A percentile compares a stretch with the other conserved stretches of the same genome.
phyloP scores from a whole-genome alignment of 92 coral and sea anemone species.

The Galaxea fascicularis region DNA sequence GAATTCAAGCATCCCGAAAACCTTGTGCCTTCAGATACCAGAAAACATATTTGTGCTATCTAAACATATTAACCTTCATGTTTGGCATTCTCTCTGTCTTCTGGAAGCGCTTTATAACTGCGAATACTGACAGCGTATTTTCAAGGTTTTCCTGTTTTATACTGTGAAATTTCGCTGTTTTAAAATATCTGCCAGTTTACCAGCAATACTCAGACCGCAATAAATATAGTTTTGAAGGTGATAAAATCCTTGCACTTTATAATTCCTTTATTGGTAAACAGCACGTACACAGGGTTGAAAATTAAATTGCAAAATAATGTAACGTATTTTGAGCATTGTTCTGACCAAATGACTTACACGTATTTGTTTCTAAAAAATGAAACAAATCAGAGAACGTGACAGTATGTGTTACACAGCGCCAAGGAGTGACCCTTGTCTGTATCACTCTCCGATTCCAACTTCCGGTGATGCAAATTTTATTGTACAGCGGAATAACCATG shows the following conservation, averaged over 20 bases:
- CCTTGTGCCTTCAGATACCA: background rate
- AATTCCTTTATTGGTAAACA: slow-evolving; percentile 16
- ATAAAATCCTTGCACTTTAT: slow-evolving; percentile 8
- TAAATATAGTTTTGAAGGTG: slow-evolving; percentile 5
- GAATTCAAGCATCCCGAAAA: background rate
- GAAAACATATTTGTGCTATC: slow-evolving; percentile 10
- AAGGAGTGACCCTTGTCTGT: background rate
- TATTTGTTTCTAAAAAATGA: slow-evolving; percentile 5
- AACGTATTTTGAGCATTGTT: background rate
- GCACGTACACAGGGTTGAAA: slow-evolving; percentile 24
- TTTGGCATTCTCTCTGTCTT: slow-evolving; percentile 14
- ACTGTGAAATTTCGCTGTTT: background rate
- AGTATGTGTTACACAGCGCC: background rate
- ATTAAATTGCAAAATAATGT: background rate
- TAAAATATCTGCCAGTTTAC: slow-evolving; percentile 18
- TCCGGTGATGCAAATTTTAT: slow-evolving; percentile 44
- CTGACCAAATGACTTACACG: background rate
- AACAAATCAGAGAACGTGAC: slow-evolving; percentile 35
- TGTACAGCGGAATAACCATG: slow-evolving; percentile 56
- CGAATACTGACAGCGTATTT: slow-evolving; percentile 23
- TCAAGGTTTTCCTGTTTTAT: slow-evolving; percentile 20
- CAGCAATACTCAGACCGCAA: slow-evolving; percentile 21
- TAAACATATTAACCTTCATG: slow-evolving; percentile 19
- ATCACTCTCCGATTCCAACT: background rate
- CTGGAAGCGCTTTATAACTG: background rate